A percentile compares a stretch with the other conserved stretches of the same genome.
These are phyloP conservation scores for Tyto alba DNA, from an alignment of 2,113 vertebrate species.

Conservation along the genomic window DNA sequence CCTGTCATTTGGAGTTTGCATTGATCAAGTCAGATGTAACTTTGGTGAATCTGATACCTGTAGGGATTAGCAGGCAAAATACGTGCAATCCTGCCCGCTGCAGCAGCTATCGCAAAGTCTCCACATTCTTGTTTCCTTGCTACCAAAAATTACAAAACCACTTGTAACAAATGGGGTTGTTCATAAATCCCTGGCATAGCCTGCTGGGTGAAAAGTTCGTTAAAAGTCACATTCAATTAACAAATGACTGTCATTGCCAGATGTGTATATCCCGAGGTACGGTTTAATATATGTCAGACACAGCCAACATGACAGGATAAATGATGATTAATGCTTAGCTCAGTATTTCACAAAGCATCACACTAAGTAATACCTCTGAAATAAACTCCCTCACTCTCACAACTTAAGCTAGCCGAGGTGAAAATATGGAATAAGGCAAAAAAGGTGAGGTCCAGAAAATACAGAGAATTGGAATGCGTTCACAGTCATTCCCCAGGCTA, in stretches of 20 bases:
- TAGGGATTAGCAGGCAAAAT: neutral
- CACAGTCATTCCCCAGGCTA: neutral
- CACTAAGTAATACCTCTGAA: neutral
- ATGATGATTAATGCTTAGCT: constrained; percentile 18
- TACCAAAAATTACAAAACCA: neutral
- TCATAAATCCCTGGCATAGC: neutral
- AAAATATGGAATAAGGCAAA: neutral
- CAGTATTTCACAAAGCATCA: neutral
- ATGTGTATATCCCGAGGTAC: neutral
- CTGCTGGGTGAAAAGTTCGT: constrained; percentile 24
- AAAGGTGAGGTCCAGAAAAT: neutral
- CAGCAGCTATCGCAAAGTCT: neutral
- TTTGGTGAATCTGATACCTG: neutral
- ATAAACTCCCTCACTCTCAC: neutral
- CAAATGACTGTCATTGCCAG: neutral
- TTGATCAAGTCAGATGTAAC: neutral
- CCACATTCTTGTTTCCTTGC: neutral
- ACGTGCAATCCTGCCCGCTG: rapidly evolving
- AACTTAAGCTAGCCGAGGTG: neutral
- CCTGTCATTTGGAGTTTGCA: neutral
- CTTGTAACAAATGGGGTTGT: neutral
- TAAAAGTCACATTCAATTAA: constrained; percentile 46
- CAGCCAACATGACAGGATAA: neutral
- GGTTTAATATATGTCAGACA: neutral
- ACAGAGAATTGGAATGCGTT: neutral